phyloP scores from a whole-genome alignment of 2,797 vertebrate genomes.

The Gephyroberyx darwinii region DNA sequence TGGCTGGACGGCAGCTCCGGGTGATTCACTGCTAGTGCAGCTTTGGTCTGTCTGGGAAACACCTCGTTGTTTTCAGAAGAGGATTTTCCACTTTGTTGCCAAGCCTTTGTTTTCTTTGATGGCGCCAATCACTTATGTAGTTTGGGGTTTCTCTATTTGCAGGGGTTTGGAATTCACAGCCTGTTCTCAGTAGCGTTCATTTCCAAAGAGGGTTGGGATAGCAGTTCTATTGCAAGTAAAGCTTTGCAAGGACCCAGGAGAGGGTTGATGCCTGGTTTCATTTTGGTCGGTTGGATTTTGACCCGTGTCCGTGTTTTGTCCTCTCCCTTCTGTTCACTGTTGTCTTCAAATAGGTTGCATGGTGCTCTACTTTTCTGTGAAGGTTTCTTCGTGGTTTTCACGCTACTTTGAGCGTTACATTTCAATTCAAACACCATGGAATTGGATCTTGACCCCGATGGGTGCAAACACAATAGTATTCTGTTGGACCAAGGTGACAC shows the following conservation, averaged over 20 bases:
- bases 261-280: slow-evolving; percentile 18
- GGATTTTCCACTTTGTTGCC: slow-evolving; percentile 62
- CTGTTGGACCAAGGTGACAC: slow-evolving; percentile 40
- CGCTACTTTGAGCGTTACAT: slow-evolving; percentile 26
- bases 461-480: slow-evolving; percentile 16
- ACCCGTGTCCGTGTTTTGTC: slow-evolving; percentile 47
- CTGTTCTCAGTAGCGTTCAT: not conserved
- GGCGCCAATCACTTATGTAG: slow-evolving; percentile 45
- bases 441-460: slow-evolving; percentile 48
- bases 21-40: slow-evolving; percentile 47
- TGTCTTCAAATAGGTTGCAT: slow-evolving; percentile 16
- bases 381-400: slow-evolving; percentile 32
- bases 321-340: slow-evolving; percentile 20
- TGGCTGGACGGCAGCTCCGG: slow-evolving; percentile 38
- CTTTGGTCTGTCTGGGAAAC: slow-evolving; percentile 65
- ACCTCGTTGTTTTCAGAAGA: slow-evolving; percentile 63
- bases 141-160: slow-evolving; percentile 39
- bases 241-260: not conserved
- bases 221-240: slow-evolving; percentile 22
- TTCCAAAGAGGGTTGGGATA: slow-evolving; percentile 23
- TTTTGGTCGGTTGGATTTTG: slow-evolving; percentile 31
- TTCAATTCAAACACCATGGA: slow-evolving; percentile 36
- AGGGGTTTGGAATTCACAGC: slow-evolving; percentile 25
- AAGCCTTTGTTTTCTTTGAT: slow-evolving; percentile 37
- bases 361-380: not conserved